Base-by-base conservation (phyloP, 2,797 vertebrate species). In the Artibeus jamaicensis region DNA sequence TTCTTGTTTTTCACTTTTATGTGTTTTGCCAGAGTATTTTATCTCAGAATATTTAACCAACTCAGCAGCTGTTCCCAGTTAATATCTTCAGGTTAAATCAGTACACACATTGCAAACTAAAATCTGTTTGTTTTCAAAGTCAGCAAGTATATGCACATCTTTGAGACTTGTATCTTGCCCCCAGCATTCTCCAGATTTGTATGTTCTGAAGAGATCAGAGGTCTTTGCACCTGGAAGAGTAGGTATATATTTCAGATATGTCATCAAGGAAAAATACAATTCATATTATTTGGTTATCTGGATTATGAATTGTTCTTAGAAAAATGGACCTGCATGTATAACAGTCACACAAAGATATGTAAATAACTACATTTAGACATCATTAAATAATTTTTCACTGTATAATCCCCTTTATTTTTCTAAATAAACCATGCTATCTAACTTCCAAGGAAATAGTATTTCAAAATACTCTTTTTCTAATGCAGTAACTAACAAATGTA, bases 1-100 rank as follows among this genome's bases (percentile, higher is more conserved):
- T 91, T 95, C 74, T 94, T 95, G 26, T 90, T 93, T 90, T 94
- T 86, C 48, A 82, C 55, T 93, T 93, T 96, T 83, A 81, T 76
- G 79, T 81, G 11, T 91, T 55, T 96, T 95, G 73, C 93, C 93
- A 96, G 89, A 71, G 19, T 96, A 94, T 95, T 96, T 96, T 97
- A 97, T 96, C 91, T 95, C 44, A 79, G 91, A 96, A 94, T 85
- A 93, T 62, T 94, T 95, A 94, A 96, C 73, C 68, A 93, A 95
- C 59, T 92, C 29, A 34, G 34, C 89, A 98, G 81, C 81, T 97
- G 68, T 97, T 94, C 85, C 91, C 81, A 85, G 95, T 91, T 95
- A 96, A 34, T 71, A 96, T 42, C 67, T 87, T 73, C 93, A 94
- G 39, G 37, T 96, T 96, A 96, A 81, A 91, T 97, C 86, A 94